Percentiles rank a stretch among this genome's conserved stretches.
These are phyloP conservation scores for Huso huso DNA, from an alignment of 2,797 vertebrate species.

Conservation along the genomic window DNA sequence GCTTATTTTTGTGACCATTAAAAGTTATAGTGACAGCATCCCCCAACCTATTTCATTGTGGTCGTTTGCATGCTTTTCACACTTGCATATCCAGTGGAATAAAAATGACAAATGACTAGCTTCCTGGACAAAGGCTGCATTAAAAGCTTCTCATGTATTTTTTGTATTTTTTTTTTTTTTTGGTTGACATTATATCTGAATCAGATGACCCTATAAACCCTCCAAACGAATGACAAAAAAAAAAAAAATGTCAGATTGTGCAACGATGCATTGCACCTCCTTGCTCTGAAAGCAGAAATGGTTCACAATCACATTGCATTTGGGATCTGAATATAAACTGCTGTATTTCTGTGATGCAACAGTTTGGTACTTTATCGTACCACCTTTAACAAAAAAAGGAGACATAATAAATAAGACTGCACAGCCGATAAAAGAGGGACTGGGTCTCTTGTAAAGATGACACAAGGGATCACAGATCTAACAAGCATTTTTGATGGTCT, in stretches of 20 bases:
- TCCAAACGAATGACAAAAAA: conserved; percentile 15
- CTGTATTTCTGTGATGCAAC: conserved; percentile 26
- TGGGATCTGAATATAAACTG: conserved; percentile 20
- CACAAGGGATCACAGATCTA: conserved; percentile 53
- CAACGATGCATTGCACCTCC: conserved; percentile 13
- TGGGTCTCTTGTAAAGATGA: conserved; percentile 51
- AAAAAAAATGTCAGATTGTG: conserved; percentile 8
- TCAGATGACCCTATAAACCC: conserved; percentile 25
- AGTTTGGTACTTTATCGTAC: conserved; percentile 13
- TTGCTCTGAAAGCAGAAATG: conserved; percentile 17
- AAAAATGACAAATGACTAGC: conserved; percentile 23
- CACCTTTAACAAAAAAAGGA: conserved; percentile 32
- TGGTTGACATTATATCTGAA: conserved; percentile 22
- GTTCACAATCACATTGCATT: conserved; percentile 22
- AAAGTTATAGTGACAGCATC: conserved; percentile 39
- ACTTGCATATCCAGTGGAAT: conserved; percentile 40
- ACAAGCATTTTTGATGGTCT: conserved; percentile 56
- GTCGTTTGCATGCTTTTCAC: conserved; percentile 46
- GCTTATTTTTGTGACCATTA: conserved; percentile 27
- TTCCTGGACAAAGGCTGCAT: conserved; percentile 20
- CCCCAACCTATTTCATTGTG: conserved; percentile 29
- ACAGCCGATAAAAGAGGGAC: conserved; percentile 29
- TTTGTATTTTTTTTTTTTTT: not conserved
- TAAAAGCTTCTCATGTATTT: conserved; percentile 11
- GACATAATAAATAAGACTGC: conserved; percentile 18